Percentiles rank a stretch among this genome's conserved stretches.
Conservation (phyloP, 2,888 invertebrate species). For the Parnassius mnemosyne region DNA sequence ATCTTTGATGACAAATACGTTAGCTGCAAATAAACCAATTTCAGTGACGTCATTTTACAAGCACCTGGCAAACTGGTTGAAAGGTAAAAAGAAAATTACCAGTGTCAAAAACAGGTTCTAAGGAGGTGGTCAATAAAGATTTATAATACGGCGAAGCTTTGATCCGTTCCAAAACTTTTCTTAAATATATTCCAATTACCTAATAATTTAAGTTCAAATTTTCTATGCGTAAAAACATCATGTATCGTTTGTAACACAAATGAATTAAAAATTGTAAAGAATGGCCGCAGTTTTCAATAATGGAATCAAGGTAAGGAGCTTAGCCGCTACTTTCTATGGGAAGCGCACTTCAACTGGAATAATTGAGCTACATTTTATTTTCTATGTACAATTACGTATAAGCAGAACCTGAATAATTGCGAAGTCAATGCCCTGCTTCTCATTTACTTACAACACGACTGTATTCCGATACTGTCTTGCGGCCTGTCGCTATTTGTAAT, state of each 20-base stretch:
- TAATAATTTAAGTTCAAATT: no score
- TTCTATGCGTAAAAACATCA: no score
- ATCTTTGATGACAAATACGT: no score
- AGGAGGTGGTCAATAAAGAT: no score
- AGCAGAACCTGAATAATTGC: slow-evolving; percentile 6
- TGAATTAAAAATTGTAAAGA: slow-evolving; percentile 2
- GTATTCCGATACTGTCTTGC: slow-evolving; percentile 1
- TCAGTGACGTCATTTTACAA: background rate
- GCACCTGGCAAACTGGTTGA: slow-evolving; percentile 1
- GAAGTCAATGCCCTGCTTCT: slow-evolving; percentile 18
- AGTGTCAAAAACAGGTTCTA: no score
- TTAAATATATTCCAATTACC: no score
- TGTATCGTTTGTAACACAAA: background rate
- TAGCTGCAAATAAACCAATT: no score
- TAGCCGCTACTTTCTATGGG: slow-evolving; percentile 12
- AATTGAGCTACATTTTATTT: slow-evolving; percentile 22
- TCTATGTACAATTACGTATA: slow-evolving; percentile 12
- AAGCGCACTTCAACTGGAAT: slow-evolving; percentile 17
- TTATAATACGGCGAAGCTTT: background rate
- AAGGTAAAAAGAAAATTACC: no score
- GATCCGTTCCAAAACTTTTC: no score
- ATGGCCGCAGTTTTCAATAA: slow-evolving; percentile 8
- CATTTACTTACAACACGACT: background rate
- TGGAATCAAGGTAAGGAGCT: slow-evolving; percentile 17
- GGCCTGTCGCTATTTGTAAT: background rate